Evolutionary conservation across 2,797 vertebrate genomes (phyloP).

Genomic region (Tangara arthus): DNA sequence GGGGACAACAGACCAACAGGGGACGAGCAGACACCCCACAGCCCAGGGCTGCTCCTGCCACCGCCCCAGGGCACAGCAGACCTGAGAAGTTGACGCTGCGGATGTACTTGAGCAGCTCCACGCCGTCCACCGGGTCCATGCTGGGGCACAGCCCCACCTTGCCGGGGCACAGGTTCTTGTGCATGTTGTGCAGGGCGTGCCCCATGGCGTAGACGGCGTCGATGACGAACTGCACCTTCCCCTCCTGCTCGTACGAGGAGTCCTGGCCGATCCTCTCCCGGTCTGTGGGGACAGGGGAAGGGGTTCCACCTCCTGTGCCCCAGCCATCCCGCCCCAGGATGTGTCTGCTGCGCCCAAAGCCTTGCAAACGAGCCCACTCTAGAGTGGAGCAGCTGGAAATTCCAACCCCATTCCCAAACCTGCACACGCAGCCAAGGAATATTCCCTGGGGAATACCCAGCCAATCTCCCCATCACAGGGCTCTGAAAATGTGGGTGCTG

Average conservation of each 20-base stretch:
- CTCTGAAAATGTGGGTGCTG: not conserved
- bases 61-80: constrained; percentile 9
- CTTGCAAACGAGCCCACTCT: rapidly evolving
- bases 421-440: not conserved
- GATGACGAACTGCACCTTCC: constrained; percentile 94
- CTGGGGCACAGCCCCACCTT: constrained; percentile 87
- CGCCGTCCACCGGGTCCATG: constrained; percentile 90
- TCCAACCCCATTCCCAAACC: not conserved
- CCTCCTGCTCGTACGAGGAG: constrained; percentile 91
- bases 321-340: not conserved
- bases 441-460: not conserved
- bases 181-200: constrained; percentile 93
- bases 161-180: constrained; percentile 88
- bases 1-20: not conserved
- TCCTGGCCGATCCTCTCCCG: constrained; percentile 92
- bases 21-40: not conserved
- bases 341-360: not conserved
- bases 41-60: rapidly evolving
- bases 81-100: constrained; percentile 94
- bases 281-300: constrained; percentile 68
- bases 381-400: not conserved
- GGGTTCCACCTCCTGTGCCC: not conserved
- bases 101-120: constrained; percentile 91
- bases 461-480: too few relatives aligned
- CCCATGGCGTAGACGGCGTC: constrained; percentile 94